Percentiles rank a stretch among this genome's conserved stretches.
These are phyloP conservation scores for Hipposideros larvatus DNA, from an alignment of 2,797 vertebrate species.

Conservation along the genomic window DNA sequence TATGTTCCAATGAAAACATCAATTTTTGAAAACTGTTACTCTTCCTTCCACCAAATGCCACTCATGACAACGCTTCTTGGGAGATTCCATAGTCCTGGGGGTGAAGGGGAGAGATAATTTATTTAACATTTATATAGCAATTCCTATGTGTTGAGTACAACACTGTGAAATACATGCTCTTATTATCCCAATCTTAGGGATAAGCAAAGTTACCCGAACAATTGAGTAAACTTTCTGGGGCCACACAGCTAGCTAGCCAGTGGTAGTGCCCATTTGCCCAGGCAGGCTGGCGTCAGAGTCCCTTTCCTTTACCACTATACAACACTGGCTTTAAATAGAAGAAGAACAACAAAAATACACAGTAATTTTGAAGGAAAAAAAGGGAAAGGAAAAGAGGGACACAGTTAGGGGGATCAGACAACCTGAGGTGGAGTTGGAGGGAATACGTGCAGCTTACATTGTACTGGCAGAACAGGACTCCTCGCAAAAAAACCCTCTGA, in stretches of 20 bases:
- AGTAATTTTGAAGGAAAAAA: not conserved
- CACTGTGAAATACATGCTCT: not conserved
- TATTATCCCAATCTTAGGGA: not conserved
- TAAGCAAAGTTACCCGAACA: not conserved
- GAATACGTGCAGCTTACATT: accelerated
- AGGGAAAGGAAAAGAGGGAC: not conserved
- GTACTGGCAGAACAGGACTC: no score
- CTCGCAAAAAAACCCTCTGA: not conserved
- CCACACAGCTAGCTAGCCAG: not conserved
- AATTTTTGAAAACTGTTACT: not conserved
- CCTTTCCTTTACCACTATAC: not conserved
- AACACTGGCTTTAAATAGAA: not conserved
- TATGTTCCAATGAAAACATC: not conserved
- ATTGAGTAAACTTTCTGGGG: not conserved
- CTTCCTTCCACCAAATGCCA: not conserved
- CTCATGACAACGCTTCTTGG: not conserved
- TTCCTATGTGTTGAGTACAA: not conserved
- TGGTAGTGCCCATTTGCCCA: not conserved
- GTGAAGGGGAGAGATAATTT: not conserved
- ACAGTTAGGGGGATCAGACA: not conserved
- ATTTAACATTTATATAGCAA: not conserved
- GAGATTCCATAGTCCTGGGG: not conserved
- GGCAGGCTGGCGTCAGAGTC: not conserved
- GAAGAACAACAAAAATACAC: not conserved
- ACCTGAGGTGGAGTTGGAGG: not conserved